A percentile compares a stretch with the other conserved stretches of the same genome.
Evolutionary conservation across 2,888 invertebrate species (phyloP).

Genomic region (Thereva unica): DNA sequence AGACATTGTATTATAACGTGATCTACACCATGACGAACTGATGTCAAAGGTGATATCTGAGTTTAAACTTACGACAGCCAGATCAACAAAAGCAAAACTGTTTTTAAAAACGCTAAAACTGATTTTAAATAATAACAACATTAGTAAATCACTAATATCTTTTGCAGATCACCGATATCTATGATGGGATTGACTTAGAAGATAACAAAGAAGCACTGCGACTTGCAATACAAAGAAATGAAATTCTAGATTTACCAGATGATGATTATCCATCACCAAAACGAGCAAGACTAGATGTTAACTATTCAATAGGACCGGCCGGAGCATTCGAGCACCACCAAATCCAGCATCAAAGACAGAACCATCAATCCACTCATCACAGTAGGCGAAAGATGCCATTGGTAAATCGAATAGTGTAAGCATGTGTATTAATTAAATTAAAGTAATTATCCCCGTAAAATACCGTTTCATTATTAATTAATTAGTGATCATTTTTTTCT

Average conservation of each 20-base stretch:
- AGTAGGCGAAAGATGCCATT: conserved; percentile 67
- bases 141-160: conserved; percentile 39
- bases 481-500: not conserved
- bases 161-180: conserved; percentile 69
- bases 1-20: too few relatives aligned
- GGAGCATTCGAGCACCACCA: conserved; percentile 53
- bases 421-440: not conserved
- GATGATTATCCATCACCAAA: conserved; percentile 60
- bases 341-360: conserved; percentile 46
- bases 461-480: not conserved
- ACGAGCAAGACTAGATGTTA: conserved; percentile 54
- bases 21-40: too few relatives aligned
- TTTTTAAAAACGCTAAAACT: not conserved
- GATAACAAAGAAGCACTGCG: conserved; percentile 60
- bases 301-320: conserved; percentile 60
- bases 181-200: conserved; percentile 74
- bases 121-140: not conserved
- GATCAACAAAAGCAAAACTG: not conserved
- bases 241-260: conserved; percentile 56
- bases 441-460: not conserved
- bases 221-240: conserved; percentile 53
- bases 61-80: too few relatives aligned
- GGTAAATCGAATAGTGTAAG: conserved; percentile 60
- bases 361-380: conserved; percentile 54
- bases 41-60: too few relatives aligned